Base-by-base conservation (phyloP, 2,797 vertebrate species). In the Selene dorsalis region DNA sequence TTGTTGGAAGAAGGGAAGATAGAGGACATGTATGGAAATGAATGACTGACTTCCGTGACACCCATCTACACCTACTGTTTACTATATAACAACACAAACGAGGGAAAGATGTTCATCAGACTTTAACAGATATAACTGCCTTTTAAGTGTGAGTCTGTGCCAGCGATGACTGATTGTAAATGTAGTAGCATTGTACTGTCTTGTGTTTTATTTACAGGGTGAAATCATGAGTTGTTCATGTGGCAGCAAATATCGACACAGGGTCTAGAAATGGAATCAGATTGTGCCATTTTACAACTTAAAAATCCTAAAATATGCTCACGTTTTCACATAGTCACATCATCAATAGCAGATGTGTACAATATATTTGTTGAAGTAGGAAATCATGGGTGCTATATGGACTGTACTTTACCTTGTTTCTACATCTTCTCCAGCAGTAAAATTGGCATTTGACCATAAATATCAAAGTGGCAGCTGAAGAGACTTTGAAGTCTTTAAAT, bases 121-220 rank as follows among this genome's bases (percentile, higher is more conserved):
- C 69, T 72, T 52, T 22, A 32, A 57, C 11, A 28, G 7, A 38
- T 77, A 17, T 59, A 43, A 47, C n/a, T 74, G 73, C 73, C 72
- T 77, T 79, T 62, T 77, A 11, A 57, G 38, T 79, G 63, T 72
- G 52, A 83, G 30, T 69, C 32, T 60, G 18, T 82, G 45, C 61
- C 72, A 83, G 75, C 47, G 69, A 69, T 77, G 52, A 69, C 30
- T 41, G 22, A 57, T 35, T 60, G 77, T 73, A 48, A 53, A 22
- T 65, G 22, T 69, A 18, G 38, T 63, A 55, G 20, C n/a, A 22
- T 56, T 65, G 60, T 73, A 61, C 39, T 39, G 73, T 65, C n/a
- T 39, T 2, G 58, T 69, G 53, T 68, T 77, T 73, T 69, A 24
- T 69, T 63, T 58, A 60, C 32, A 52, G 2, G 22, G 62, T 52